phyloP scores from a whole-genome alignment of 2,888 invertebrate genomes.

The Rhagonycha fulva region DNA sequence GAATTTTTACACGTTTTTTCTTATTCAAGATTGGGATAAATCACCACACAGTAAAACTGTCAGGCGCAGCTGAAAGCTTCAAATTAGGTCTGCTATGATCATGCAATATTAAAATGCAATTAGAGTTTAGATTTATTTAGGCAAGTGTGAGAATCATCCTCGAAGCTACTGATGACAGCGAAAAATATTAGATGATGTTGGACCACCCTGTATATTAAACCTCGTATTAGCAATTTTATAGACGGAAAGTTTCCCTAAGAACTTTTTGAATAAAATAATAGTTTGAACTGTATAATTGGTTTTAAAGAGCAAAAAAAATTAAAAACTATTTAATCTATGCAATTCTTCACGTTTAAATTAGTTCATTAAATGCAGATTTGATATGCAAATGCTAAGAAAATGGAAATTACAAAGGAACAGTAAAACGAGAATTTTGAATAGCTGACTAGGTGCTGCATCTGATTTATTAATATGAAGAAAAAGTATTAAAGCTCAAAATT shows the following conservation, averaged over 20 bases:
- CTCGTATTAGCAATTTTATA: background rate
- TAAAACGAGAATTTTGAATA: background rate
- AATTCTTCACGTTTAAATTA: conserved; percentile 8
- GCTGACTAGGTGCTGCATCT: background rate
- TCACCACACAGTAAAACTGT: too few species aligned
- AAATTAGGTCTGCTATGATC: too few species aligned
- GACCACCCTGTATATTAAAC: background rate
- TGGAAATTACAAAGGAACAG: background rate
- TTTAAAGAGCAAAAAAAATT: background rate
- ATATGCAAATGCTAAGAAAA: conserved; percentile 9
- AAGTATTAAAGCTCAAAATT: background rate
- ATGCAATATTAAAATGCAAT: too few species aligned
- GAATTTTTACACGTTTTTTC: too few species aligned
- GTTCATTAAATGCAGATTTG: conserved; percentile 8
- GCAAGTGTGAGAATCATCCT: too few species aligned
- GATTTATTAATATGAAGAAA: background rate
- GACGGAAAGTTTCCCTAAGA: background rate
- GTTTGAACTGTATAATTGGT: background rate
- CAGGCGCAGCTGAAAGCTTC: too few species aligned
- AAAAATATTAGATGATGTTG: too few species aligned
- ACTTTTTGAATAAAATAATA: background rate
- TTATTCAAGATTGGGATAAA: too few species aligned
- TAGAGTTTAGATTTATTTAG: too few species aligned
- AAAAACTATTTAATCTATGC: background rate
- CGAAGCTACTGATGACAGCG: too few species aligned